These are phyloP conservation scores for Eubasilissa regina DNA, from an alignment of 1,140 invertebrate genomes.

Conservation along the genomic window DNA sequence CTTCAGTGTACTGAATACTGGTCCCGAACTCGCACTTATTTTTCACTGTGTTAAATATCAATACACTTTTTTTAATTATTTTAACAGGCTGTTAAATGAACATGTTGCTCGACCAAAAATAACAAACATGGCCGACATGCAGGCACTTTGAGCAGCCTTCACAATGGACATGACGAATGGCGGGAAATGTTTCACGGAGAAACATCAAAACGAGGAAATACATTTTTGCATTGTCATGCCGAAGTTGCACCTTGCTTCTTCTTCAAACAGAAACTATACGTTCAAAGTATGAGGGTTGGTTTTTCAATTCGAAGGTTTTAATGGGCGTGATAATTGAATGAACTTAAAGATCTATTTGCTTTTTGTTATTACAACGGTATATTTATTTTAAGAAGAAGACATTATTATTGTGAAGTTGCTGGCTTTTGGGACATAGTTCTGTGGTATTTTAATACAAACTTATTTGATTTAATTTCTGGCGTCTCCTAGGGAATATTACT, in stretches of 20 bases:
- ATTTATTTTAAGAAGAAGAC: not conserved
- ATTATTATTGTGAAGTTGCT: not conserved
- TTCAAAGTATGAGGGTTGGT: not conserved
- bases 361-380: not conserved
- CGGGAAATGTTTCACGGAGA: conserved; percentile 26
- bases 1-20: too few species aligned
- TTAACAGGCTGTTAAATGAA: too few species aligned
- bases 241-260: conserved; percentile 48
- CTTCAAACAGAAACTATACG: conserved; percentile 39
- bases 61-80: too few species aligned
- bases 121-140: not conserved
- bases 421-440: too few species aligned
- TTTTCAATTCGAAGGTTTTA: not conserved
- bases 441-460: too few species aligned
- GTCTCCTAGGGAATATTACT: too few species aligned
- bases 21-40: too few species aligned
- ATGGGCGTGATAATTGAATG: too few species aligned
- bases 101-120: not conserved
- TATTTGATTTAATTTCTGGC: too few species aligned
- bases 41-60: too few species aligned
- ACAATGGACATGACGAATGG: conserved; percentile 21
- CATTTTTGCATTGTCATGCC: conserved; percentile 48
- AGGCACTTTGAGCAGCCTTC: not conserved
- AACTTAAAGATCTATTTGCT: too few species aligned
- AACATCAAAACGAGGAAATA: conserved; percentile 41